A percentile compares a stretch with the other conserved stretches of the same genome.
Evolutionary conservation across 2,888 invertebrate genomes (phyloP).

Genomic region (Idaea aversata): DNA sequence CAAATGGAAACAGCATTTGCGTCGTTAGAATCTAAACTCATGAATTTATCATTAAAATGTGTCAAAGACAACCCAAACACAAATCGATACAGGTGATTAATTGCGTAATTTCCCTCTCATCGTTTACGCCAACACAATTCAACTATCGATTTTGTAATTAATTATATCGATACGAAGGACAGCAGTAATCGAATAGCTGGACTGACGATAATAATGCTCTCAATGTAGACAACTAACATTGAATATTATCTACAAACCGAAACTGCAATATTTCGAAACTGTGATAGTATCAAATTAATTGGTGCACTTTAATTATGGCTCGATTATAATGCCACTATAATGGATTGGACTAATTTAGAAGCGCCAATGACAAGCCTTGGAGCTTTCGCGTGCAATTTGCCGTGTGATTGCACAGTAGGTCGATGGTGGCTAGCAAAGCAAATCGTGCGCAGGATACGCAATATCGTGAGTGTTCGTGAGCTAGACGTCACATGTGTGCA

Average conservation of each 20-base stretch:
- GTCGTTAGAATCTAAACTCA: background rate
- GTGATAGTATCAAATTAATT: conserved; percentile 57
- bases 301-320: conserved; percentile 61
- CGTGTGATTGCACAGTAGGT: conserved; percentile 50
- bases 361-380: conserved; percentile 36
- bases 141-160: conserved; percentile 32
- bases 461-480: conserved; percentile 52
- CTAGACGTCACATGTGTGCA: conserved; percentile 56
- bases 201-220: conserved; percentile 42
- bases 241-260: conserved; percentile 16
- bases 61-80: background rate
- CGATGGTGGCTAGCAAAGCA: conserved; percentile 39
- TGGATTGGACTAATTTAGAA: conserved; percentile 34
- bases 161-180: conserved; percentile 37
- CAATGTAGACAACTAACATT: conserved; percentile 22
- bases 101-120: conserved; percentile 11
- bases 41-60: background rate
- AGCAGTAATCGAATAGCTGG: conserved; percentile 28
- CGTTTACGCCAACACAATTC: conserved; percentile 18
- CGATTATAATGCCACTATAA: conserved; percentile 33
- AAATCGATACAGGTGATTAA: background rate
- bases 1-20: background rate
- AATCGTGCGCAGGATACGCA: conserved; percentile 50
- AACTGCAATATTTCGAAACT: conserved; percentile 60
- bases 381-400: conserved; percentile 39